Evolutionary conservation across 2,888 invertebrate genomes (phyloP).

Genomic region (Tillus elongatus): DNA sequence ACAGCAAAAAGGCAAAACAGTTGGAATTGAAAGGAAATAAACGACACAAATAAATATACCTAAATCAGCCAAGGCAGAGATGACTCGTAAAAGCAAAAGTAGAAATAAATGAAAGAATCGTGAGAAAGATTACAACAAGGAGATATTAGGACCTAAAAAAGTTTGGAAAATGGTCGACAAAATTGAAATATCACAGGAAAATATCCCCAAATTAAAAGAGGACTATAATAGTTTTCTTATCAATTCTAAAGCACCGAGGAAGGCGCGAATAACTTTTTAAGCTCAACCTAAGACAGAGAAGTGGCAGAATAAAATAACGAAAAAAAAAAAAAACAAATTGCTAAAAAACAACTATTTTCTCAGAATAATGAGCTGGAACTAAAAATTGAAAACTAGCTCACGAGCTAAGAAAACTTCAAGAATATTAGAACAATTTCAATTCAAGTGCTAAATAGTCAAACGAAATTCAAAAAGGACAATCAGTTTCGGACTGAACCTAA

Average conservation of each 20-base stretch:
- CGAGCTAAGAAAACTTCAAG: slow-evolving; percentile 54
- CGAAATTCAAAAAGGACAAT: slow-evolving; percentile 27
- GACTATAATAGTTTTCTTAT: slow-evolving; percentile 42
- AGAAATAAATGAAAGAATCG: slow-evolving; percentile 65
- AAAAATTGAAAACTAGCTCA: slow-evolving; percentile 57
- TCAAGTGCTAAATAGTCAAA: slow-evolving; percentile 28
- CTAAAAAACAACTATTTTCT: slow-evolving; percentile 58
- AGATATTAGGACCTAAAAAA: slow-evolving; percentile 62
- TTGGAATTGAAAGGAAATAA: slow-evolving; percentile 66
- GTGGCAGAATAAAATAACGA: slow-evolving; percentile 60
- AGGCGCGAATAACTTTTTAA: slow-evolving; percentile 53
- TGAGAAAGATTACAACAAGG: slow-evolving; percentile 65
- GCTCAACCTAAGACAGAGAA: slow-evolving; percentile 57
- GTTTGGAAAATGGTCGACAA: slow-evolving; percentile 51
- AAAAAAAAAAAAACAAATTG: slow-evolving; percentile 50
- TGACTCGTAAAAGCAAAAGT: slow-evolving; percentile 61
- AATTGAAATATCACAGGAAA: slow-evolving; percentile 44
- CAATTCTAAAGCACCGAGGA: slow-evolving; percentile 43
- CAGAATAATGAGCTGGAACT: slow-evolving; percentile 53
- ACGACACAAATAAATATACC: slow-evolving; percentile 63
- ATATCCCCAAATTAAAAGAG: slow-evolving; percentile 43
- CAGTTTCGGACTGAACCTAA: slow-evolving; percentile 29
- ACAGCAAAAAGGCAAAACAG: slow-evolving; percentile 50
- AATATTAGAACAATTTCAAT: slow-evolving; percentile 46
- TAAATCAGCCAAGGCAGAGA: slow-evolving; percentile 59